Evolutionary conservation across 2,113 vertebrate genomes (phyloP).

Genomic region (Orientallactaga bullata): DNA sequence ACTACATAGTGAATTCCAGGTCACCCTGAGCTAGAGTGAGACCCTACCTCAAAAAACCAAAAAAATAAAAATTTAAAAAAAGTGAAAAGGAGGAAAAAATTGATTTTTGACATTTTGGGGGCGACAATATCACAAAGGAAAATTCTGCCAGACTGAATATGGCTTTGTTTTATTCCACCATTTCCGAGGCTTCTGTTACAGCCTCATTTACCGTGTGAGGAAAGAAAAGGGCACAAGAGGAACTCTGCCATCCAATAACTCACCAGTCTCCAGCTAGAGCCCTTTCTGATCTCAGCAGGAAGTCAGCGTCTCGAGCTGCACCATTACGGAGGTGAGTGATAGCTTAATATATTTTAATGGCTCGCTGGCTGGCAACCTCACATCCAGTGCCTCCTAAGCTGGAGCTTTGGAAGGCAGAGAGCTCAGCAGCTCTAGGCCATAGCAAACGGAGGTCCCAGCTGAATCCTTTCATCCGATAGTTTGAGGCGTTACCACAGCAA

Average conservation of each 20-base stretch:
- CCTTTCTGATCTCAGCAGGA: constrained; percentile 46
- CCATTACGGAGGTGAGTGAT: constrained; percentile 51
- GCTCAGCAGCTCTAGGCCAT: neutral
- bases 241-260: neutral
- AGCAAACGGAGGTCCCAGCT: neutral
- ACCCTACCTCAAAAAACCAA: no score
- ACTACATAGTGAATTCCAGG: no score
- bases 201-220: constrained; percentile 33
- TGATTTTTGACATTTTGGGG: constrained; percentile 10
- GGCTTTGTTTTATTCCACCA: neutral
- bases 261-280: neutral
- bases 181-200: neutral
- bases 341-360: constrained; percentile 57
- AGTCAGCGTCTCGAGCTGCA: constrained; percentile 17
- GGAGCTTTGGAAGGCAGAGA: neutral
- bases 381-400: constrained; percentile 22
- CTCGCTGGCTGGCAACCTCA: constrained; percentile 49
- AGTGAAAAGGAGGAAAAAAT: no score
- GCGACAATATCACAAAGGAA: neutral
- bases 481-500: constrained; percentile 41
- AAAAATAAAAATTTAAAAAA: no score
- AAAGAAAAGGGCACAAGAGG: neutral
- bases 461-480: constrained; percentile 4
- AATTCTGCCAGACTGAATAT: neutral
- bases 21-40: no score